phyloP scores from a whole-genome alignment of 2,113 vertebrate species.

The Pollachius pollachius region DNA sequence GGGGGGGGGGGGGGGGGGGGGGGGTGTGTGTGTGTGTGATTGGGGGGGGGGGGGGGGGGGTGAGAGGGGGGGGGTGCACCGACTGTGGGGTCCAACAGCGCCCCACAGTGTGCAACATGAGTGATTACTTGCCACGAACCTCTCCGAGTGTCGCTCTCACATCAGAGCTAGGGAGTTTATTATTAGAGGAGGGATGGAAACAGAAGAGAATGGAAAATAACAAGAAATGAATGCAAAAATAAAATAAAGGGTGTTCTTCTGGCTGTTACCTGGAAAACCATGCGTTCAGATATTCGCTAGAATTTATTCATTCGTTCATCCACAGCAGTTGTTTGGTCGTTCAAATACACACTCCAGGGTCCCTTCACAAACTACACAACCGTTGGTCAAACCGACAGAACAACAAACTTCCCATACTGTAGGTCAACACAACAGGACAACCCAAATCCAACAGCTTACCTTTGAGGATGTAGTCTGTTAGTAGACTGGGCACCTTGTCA shows the following conservation, averaged over 20 bases:
- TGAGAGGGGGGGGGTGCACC: conserved; percentile 29
- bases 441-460: conserved; percentile 67
- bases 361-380: not conserved
- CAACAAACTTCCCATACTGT: not conserved
- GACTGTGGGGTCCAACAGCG: conserved; percentile 59
- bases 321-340: not conserved
- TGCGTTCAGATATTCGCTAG: too few relatives aligned
- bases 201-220: conserved; percentile 17
- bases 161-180: conserved; percentile 82
- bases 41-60: not conserved
- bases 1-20: not conserved
- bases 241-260: not conserved
- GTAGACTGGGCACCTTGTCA: conserved; percentile 91
- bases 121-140: conserved; percentile 77
- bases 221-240: conserved; percentile 20
- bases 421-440: not conserved
- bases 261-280: too few relatives aligned
- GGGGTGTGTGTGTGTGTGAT: too few relatives aligned
- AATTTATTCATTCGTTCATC: too few relatives aligned
- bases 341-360: not conserved
- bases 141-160: conserved; percentile 79
- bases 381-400: not conserved
- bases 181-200: conserved; percentile 61
- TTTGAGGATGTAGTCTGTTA: conserved; percentile 98
- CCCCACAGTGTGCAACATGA: conserved; percentile 46